A percentile compares a stretch with the other conserved stretches of the same genome.
Evolutionary conservation across 1,140 invertebrate species (phyloP).

Genomic region (Drosophila repleta): DNA sequence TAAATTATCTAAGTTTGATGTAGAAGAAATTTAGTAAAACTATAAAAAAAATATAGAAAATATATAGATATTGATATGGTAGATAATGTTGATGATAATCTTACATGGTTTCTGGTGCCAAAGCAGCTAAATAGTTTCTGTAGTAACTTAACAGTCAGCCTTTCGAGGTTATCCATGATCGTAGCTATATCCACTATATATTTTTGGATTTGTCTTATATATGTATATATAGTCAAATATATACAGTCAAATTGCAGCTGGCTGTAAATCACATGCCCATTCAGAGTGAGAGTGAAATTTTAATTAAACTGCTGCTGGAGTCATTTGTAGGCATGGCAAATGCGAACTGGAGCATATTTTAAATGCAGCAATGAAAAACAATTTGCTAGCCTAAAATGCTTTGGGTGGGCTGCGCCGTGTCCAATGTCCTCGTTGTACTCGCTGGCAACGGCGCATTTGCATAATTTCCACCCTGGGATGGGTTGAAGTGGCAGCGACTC

Average conservation of each 20-base stretch:
- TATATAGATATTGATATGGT: too few relatives aligned
- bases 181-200: too few relatives aligned
- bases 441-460: conserved; percentile 51
- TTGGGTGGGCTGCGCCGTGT: not conserved
- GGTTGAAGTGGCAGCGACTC: conserved; percentile 30
- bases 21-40: too few relatives aligned
- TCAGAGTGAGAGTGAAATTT: conserved; percentile 35
- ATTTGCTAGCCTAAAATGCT: conserved; percentile 37
- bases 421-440: not conserved
- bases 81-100: too few relatives aligned
- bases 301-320: conserved; percentile 53
- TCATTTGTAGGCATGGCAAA: conserved; percentile 52
- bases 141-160: too few relatives aligned
- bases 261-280: not conserved
- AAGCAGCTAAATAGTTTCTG: too few relatives aligned
- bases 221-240: too few relatives aligned
- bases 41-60: too few relatives aligned
- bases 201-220: too few relatives aligned
- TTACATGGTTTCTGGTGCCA: too few relatives aligned
- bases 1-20: too few relatives aligned
- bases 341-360: conserved; percentile 61
- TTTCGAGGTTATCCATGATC: too few relatives aligned
- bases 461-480: conserved; percentile 59
- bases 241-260: not conserved
- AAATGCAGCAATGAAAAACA: conserved; percentile 66